phyloP scores from a whole-genome alignment of 1,140 invertebrate genomes.

The Amyelois transitella region DNA sequence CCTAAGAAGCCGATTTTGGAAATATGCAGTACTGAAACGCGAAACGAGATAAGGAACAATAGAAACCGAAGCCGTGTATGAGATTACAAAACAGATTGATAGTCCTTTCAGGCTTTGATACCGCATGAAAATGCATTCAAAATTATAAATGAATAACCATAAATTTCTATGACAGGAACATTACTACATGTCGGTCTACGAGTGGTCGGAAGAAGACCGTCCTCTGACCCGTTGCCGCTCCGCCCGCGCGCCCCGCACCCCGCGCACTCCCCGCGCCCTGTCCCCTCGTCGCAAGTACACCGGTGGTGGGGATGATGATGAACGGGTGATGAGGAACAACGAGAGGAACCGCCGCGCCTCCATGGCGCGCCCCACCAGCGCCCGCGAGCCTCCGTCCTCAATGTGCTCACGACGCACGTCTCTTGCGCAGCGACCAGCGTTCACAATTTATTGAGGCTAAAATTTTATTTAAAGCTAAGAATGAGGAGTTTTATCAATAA shows the following conservation, averaged over 20 bases:
- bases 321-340: slow-evolving; percentile 27
- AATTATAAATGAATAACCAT: neutral
- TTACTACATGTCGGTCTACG: slow-evolving; percentile 45
- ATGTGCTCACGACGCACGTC: slow-evolving; percentile 45
- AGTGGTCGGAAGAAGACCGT: slow-evolving; percentile 47
- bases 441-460: slow-evolving; percentile 47
- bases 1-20: no score
- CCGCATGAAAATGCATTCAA: neutral
- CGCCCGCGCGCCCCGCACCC: slow-evolving; percentile 42
- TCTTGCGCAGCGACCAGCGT: slow-evolving; percentile 53
- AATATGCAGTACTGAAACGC: no score
- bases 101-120: no score
- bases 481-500: no score
- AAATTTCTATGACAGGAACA: slow-evolving; percentile 32
- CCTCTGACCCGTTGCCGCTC: slow-evolving; percentile 52
- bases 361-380: slow-evolving; percentile 31
- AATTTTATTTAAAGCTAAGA: no score
- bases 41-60: no score
- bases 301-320: slow-evolving; percentile 19
- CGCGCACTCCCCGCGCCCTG: slow-evolving; percentile 39
- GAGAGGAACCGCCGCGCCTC: slow-evolving; percentile 34
- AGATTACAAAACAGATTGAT: no score
- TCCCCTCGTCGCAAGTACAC: slow-evolving; percentile 35
- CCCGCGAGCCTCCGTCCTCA: slow-evolving; percentile 38
- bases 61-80: no score